Conservation (phyloP, 2,888 invertebrate species). For the Lymantria monacha region DNA sequence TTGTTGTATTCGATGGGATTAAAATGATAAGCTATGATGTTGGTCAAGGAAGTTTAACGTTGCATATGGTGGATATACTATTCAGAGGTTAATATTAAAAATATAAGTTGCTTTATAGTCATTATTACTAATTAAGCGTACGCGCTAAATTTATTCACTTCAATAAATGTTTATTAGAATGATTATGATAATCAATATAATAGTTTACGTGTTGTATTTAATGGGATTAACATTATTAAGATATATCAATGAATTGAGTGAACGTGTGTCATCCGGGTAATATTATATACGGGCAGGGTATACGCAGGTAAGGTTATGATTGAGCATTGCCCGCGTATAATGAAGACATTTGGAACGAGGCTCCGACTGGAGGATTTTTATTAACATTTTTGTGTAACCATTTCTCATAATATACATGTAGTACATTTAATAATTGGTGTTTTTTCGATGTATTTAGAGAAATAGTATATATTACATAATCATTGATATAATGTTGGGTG, state of each 20-base stretch:
- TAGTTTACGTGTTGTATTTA: background rate
- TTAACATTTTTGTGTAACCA: conserved; percentile 9
- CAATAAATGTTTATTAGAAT: conserved; percentile 1
- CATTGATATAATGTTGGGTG: conserved; percentile 19
- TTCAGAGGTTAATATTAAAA: no score
- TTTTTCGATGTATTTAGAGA: conserved; percentile 17
- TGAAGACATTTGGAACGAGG: conserved; percentile 6
- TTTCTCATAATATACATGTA: conserved; percentile 6
- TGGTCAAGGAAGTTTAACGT: no score
- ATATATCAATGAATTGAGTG: background rate
- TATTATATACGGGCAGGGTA: background rate
- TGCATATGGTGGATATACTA: no score
- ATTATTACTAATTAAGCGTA: no score
- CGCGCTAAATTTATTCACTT: background rate
- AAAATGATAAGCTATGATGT: no score
- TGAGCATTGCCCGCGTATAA: conserved; percentile 5
- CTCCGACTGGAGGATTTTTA: conserved; percentile 2
- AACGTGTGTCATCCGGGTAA: background rate
- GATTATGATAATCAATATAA: background rate
- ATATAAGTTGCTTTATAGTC: no score
- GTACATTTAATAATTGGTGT: conserved; percentile 8
- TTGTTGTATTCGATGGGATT: no score
- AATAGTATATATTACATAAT: conserved; percentile 19
- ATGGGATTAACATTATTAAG: background rate
- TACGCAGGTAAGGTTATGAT: background rate